phyloP scores from a whole-genome alignment of 2,113 vertebrate species.

The Sylvietta virens region DNA sequence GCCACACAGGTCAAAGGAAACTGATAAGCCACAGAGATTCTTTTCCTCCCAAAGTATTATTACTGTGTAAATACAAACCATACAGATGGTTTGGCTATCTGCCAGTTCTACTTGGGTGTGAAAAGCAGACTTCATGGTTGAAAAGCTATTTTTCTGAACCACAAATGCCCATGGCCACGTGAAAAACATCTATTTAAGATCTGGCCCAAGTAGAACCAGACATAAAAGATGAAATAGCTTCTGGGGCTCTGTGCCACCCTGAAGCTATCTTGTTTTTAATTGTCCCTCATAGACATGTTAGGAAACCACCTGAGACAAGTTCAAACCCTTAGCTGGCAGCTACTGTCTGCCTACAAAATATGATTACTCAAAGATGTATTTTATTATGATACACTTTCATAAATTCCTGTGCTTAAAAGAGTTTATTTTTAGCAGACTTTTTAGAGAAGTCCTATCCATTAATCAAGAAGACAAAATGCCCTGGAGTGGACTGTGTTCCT shows the following conservation, averaged over 20 bases:
- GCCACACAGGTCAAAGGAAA: not conserved
- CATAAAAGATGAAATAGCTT: not conserved
- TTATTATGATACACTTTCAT: not conserved
- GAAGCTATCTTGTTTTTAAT: not conserved
- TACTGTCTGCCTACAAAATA: not conserved
- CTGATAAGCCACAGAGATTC: slow-evolving; percentile 41
- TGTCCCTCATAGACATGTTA: not conserved
- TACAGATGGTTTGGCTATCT: slow-evolving; percentile 33
- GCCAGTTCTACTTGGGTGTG: slow-evolving; percentile 51
- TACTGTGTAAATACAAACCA: not conserved
- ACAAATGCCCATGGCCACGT: not conserved
- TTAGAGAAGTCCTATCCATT: not conserved
- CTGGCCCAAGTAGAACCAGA: not conserved
- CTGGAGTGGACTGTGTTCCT: not conserved
- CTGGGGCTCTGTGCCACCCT: not conserved
- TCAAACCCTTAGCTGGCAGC: not conserved
- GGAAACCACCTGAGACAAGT: not conserved
- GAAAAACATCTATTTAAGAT: slow-evolving; percentile 31
- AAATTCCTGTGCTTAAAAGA: not conserved
- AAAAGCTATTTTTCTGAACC: slow-evolving; percentile 46
- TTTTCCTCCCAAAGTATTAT: slow-evolving; percentile 12
- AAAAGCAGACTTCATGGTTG: slow-evolving; percentile 51
- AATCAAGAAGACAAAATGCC: slow-evolving; percentile 21
- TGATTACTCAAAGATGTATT: not conserved
- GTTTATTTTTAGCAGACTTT: slow-evolving; percentile 6